Evolutionary conservation across 2,113 vertebrate genomes (phyloP).

Genomic region (Sturnira hondurensis): DNA sequence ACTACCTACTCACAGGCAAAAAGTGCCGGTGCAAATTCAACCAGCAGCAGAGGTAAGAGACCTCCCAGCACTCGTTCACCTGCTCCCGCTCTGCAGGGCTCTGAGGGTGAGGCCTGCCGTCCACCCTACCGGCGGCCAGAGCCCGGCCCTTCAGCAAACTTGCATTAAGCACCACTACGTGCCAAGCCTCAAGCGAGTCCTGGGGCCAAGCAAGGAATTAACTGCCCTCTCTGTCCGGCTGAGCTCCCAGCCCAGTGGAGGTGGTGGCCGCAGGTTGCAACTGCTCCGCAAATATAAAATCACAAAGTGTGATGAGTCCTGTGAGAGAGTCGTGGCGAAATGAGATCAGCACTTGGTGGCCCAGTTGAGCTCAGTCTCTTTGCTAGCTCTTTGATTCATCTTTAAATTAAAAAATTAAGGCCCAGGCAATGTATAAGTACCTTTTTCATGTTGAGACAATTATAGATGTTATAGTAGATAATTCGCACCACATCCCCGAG

Average conservation of each 20-base stretch:
- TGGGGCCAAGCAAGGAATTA: not conserved
- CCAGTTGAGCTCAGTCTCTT: conserved; percentile 44
- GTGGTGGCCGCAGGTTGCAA: not conserved
- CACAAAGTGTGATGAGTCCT: not conserved
- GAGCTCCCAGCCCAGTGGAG: not conserved
- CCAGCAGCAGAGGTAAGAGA: conserved; percentile 81
- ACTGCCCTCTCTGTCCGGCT: not conserved
- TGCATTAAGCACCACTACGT: conserved; percentile 3
- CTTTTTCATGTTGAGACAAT: not conserved
- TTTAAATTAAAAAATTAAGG: conserved; percentile 39
- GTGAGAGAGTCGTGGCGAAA: conserved; percentile 8
- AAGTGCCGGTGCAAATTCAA: conserved; percentile 88
- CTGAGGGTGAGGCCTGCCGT: not conserved
- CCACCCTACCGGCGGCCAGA: not conserved
- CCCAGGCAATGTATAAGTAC: not conserved
- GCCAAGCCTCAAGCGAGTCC: not conserved
- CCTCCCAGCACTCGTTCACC: not conserved
- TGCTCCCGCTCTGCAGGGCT: not conserved
- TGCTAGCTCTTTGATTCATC: conserved; percentile 32
- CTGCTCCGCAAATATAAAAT: not conserved
- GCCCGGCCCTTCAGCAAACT: not conserved
- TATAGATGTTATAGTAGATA: not conserved
- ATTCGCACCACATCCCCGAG: not conserved
- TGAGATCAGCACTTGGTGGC: conserved; percentile 60
- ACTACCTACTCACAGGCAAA: conserved; percentile 74